Evolutionary conservation across 2,888 invertebrate species (phyloP).

Genomic region (Apodemia zela): DNA sequence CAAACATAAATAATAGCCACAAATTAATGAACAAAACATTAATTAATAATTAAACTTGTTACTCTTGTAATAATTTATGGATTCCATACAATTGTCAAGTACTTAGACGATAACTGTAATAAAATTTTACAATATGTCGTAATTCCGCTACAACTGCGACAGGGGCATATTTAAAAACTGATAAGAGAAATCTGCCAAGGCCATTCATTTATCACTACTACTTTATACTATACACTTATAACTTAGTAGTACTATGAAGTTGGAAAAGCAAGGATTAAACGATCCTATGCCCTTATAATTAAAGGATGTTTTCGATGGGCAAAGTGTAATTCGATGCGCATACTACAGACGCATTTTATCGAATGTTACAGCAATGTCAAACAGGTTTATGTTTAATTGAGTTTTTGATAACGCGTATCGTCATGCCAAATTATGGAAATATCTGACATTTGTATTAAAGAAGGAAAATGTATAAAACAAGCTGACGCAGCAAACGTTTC

Average conservation of each 20-base stretch:
- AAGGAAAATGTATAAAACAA: neutral
- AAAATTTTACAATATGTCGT: constrained; percentile 2
- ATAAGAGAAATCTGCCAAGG: constrained; percentile 60
- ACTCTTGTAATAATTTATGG: neutral
- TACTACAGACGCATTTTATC: constrained; percentile 29
- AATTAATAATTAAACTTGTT: neutral
- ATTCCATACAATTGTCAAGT: neutral
- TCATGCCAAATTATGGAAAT: constrained; percentile 11
- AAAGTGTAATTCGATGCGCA: neutral
- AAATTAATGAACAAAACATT: too few relatives aligned
- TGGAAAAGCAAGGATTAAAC: constrained; percentile 1
- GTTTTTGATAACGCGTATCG: constrained; percentile 14
- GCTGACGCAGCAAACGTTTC: too few relatives aligned
- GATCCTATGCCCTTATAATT: neutral
- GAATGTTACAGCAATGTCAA: constrained; percentile 41
- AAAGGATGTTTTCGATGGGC: constrained; percentile 1
- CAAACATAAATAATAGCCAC: too few relatives aligned
- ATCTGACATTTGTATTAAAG: constrained; percentile 9
- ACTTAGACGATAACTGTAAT: neutral
- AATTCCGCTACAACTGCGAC: constrained; percentile 29
- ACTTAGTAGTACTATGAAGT: constrained; percentile 1
- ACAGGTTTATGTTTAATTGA: constrained; percentile 37
- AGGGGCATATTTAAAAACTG: constrained; percentile 41
- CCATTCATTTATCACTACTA: constrained; percentile 43
- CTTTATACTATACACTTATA: constrained; percentile 27